Evolutionary conservation across 2,113 vertebrate species (phyloP).

Genomic region (Podarcis raffonei): DNA sequence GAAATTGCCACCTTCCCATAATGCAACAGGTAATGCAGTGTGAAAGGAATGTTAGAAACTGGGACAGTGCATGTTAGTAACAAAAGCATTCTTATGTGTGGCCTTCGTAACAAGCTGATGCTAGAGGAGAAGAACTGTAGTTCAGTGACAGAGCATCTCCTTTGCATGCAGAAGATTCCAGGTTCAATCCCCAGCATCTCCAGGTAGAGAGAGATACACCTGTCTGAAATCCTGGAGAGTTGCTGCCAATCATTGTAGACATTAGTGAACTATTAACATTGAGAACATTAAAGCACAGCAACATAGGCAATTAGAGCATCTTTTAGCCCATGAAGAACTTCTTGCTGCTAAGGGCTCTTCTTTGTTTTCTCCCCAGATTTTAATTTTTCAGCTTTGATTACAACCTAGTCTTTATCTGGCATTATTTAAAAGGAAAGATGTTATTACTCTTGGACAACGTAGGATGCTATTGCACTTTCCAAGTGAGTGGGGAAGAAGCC

Average conservation of each 20-base stretch:
- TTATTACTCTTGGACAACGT: constrained; percentile 38
- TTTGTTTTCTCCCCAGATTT: constrained; percentile 60
- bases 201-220: no score
- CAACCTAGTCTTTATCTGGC: constrained; percentile 57
- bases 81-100: not conserved
- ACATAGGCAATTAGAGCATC: constrained; percentile 33
- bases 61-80: not conserved
- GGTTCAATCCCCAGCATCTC: no score
- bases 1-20: no score
- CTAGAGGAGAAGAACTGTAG: no score
- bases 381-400: constrained; percentile 37
- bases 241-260: no score
- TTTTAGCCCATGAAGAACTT: constrained; percentile 42
- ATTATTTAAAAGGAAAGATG: constrained; percentile 21
- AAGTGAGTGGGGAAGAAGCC: constrained; percentile 15
- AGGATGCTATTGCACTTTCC: constrained; percentile 55
- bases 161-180: no score
- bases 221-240: no score
- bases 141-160: no score
- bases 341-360: constrained; percentile 39
- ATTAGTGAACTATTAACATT: not conserved
- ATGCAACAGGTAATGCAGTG: no score
- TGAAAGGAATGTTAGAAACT: no score
- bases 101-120: no score
- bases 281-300: constrained; percentile 36